Base-by-base conservation (phyloP, 2,113 vertebrate genomes). In the Odontophorus gujanensis region DNA sequence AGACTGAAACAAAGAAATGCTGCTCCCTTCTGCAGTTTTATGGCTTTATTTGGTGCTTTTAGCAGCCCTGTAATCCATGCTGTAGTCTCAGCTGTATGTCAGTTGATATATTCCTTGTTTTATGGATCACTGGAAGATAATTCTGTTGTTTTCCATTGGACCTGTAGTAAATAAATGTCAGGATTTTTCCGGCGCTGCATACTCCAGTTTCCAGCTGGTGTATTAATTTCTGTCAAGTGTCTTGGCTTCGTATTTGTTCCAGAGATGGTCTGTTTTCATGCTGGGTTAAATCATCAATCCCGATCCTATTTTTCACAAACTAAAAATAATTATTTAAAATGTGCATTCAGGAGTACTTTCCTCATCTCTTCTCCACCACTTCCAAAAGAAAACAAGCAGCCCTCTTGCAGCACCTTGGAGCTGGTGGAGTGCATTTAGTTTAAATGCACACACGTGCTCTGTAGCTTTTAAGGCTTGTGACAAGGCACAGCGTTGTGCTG, bases 401-500 rank as follows among this genome's bases (percentile, higher is more conserved):
- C 11, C 19, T 26, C 36, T 42, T 16, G 5, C 26, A 36, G 53
- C 22, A 24, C 13, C 53, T 38, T 13, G 1, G 25, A 19, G 53
- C n/a, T 22, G 25, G 5, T 22, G 22, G 4, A 8, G 38, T 11
- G 4, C 4, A 1, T 43, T 66, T 53, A 13, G 25, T 62, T 48
- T 9, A 59, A 74, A 21, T 40, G 40, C 40, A 11, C 3, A 1
- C 19, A 4, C 28, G 19, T 5, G 0, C 24, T 63, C 20, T 12
- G 1, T 11, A 14, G 42, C 28, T 28, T 2, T 6, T 16, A 4
- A 13, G 53, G 42, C 21, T 50, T 19, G 12, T 19, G 16, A 36
- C n/a, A 26, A 34, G 36, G 4, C 34, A 18, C 13, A 19, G 38
- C n/a, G 2, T 9, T 0, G 2, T 36, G 19, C 6, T 6, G 15